Base-by-base conservation (phyloP, 2,888 invertebrate species). In the Adelphocoris suturalis region DNA sequence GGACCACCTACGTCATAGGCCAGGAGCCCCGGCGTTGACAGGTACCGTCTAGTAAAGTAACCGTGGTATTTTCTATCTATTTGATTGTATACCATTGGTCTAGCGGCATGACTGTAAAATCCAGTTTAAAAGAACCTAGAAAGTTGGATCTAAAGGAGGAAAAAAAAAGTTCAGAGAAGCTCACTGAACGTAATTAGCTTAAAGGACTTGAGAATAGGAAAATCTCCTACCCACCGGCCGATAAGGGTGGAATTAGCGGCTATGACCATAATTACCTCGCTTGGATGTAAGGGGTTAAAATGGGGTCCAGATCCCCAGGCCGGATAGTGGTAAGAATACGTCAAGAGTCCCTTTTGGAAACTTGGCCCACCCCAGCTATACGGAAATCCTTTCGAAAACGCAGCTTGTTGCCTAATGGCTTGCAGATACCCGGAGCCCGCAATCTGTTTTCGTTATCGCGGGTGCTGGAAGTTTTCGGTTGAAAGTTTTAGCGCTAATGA, bases 171-270 rank as follows among this genome's bases (percentile, higher is more conserved):
- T 68, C 23, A n/a, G 27, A 23, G 68, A 68, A 7, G 68, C 68
- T 68, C 68, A 68, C 0, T 13, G 48, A 27, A 52, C 23, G 85
- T 85, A 85, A 85, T 85, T 85, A 85, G 85, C 85, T 16, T 37
- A 61, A 85, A 85, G 85, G 85, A 85, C 57, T 85, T 19, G 27
- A 7, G 85, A 85, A 85, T 85, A 57, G 85, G 46, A 61, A 37
- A 57, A 55, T 46, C 61, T 85, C 85, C 61, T 12, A 85, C 82
- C 82, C 16, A 12, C 48, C 19, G 27, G 23, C 28, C 37, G 85
- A 85, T 85, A 85, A 85, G 85, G 61, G 52, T 2, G 85, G 85
- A 55, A 85, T 85, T 85, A 85, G 85, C 23, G 37, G 37, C 85
- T 68, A 68, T 68, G 68, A 85, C 57, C 57, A 61, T 85, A 85